Evolutionary conservation across 2,888 invertebrate species (phyloP).

Genomic region (Trissolcus japonicus): DNA sequence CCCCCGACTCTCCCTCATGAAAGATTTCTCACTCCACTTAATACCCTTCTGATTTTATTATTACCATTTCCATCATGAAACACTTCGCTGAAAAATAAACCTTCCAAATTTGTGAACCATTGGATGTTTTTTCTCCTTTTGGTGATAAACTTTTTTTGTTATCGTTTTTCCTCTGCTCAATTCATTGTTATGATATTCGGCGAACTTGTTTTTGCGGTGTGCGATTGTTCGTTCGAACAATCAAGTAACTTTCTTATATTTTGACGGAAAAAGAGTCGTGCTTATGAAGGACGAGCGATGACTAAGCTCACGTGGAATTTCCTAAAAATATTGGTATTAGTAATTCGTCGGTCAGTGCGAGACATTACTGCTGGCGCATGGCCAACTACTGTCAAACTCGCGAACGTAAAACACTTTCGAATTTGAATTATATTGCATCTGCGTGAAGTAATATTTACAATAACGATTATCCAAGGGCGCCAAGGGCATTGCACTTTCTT

Average conservation of each 20-base stretch:
- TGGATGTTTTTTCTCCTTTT: not conserved
- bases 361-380: slow-evolving; percentile 37
- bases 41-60: slow-evolving; percentile 70
- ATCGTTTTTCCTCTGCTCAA: not conserved
- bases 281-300: slow-evolving; percentile 42
- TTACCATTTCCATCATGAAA: slow-evolving; percentile 70
- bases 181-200: slow-evolving; percentile 1
- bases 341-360: slow-evolving; percentile 47
- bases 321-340: slow-evolving; percentile 51
- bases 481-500: too few relatives aligned
- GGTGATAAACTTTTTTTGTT: not conserved
- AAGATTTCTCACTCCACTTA: slow-evolving; percentile 59
- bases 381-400: slow-evolving; percentile 43
- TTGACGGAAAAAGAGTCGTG: slow-evolving; percentile 13
- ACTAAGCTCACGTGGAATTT: slow-evolving; percentile 43
- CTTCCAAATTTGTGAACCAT: slow-evolving; percentile 5
- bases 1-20: slow-evolving; percentile 53
- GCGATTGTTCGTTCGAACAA: not conserved
- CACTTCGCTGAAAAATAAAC: slow-evolving; percentile 59
- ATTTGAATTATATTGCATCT: slow-evolving; percentile 35
- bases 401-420: slow-evolving; percentile 43
- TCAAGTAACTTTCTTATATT: too few relatives aligned
- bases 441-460: slow-evolving; percentile 13
- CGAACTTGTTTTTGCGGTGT: not conserved
- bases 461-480: too few relatives aligned